A percentile compares a stretch with the other conserved stretches of the same genome.
Evolutionary conservation across 2,797 vertebrate species (phyloP).

Genomic region (Notolepis coatsorum): DNA sequence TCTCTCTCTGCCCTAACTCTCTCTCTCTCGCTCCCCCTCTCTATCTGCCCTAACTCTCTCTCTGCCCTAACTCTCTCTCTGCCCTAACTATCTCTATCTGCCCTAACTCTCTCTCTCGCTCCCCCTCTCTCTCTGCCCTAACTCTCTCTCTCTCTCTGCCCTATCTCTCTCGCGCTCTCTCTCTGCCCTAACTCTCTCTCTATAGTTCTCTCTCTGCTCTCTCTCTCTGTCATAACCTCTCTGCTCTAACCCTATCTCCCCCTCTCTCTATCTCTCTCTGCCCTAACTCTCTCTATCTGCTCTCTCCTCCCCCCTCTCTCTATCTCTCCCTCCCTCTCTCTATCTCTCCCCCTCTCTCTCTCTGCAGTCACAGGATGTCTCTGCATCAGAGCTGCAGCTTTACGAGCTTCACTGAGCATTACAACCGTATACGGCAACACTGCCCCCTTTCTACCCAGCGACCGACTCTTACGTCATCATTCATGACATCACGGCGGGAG

Average conservation of each 20-base stretch:
- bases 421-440: slow-evolving; percentile 74
- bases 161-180: background rate
- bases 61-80: too few species aligned
- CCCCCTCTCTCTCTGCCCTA: too few species aligned
- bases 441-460: slow-evolving; percentile 51
- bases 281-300: too few species aligned
- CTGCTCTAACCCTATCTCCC: background rate
- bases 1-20: too few species aligned
- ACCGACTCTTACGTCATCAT: slow-evolving; percentile 55
- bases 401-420: slow-evolving; percentile 47
- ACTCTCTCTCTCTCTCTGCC: background rate
- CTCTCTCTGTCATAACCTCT: background rate
- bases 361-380: slow-evolving; percentile 65
- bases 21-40: too few species aligned
- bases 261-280: background rate
- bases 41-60: too few species aligned
- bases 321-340: background rate
- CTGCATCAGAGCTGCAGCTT: slow-evolving; percentile 65
- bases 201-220: background rate
- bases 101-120: too few species aligned
- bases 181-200: background rate
- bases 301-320: too few species aligned
- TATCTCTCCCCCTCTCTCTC: slow-evolving; percentile 1
- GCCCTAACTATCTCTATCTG: too few species aligned
- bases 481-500: slow-evolving; percentile 61